These are phyloP conservation scores for Chrysomallon squamiferum DNA, from an alignment of 1,140 invertebrate species.

Conservation along the genomic window DNA sequence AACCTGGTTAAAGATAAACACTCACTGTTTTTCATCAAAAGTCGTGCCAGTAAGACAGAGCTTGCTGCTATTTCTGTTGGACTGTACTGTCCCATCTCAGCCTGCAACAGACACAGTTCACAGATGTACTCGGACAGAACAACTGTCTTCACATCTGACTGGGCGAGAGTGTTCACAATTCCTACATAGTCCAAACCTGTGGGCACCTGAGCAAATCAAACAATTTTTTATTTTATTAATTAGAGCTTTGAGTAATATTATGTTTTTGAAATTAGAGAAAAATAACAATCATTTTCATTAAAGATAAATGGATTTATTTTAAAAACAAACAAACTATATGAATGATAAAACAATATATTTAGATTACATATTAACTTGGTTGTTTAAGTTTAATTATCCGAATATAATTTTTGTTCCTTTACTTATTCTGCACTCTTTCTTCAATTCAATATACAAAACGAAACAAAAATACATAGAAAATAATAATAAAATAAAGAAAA, in stretches of 20 bases:
- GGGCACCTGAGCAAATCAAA: conserved; percentile 29
- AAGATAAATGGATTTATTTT: no score
- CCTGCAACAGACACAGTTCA: conserved; percentile 55
- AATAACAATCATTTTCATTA: no score
- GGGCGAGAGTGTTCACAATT: conserved; percentile 42
- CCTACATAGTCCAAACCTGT: conserved; percentile 54
- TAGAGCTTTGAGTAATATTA: not conserved
- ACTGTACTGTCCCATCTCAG: conserved; percentile 58
- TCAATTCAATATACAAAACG: no score
- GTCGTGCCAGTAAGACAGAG: conserved; percentile 50
- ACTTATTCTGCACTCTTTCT: no score
- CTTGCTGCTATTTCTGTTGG: conserved; percentile 53
- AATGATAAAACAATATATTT: not conserved
- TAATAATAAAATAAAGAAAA: no score
- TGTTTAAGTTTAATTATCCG: no score
- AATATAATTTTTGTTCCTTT: no score
- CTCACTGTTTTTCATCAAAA: conserved; percentile 50
- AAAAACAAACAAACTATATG: conserved; percentile 4
- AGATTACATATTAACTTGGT: no score
- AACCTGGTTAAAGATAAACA: no score
- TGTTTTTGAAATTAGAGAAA: not conserved
- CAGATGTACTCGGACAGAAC: conserved; percentile 55
- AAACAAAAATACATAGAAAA: no score
- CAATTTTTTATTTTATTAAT: conserved; percentile 1
- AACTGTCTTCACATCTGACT: conserved; percentile 26